Evolutionary conservation across 2,797 vertebrate genomes (phyloP).

Genomic region (Gymnoscopelus microlampas): DNA sequence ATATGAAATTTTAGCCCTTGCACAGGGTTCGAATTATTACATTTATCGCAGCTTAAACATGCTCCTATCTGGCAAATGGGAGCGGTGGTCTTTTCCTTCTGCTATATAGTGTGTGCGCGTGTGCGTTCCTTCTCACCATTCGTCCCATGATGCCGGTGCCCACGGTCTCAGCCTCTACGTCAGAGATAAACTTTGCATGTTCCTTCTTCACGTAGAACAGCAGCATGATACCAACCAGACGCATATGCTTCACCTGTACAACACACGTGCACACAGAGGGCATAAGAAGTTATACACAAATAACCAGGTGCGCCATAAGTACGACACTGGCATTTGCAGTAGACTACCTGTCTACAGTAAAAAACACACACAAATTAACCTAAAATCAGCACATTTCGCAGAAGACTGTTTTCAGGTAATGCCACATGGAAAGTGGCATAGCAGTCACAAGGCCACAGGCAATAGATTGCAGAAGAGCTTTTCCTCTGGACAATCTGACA

Average conservation of each 20-base stretch:
- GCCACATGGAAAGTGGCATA: too few species aligned
- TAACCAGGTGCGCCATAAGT: neutral
- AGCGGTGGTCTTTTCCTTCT: neutral
- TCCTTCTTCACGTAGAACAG: constrained; percentile 91
- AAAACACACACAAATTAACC: neutral
- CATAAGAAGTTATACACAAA: constrained; percentile 20
- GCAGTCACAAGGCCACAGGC: too few species aligned
- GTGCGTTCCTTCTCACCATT: constrained; percentile 85
- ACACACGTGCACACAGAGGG: neutral
- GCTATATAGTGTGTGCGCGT: neutral
- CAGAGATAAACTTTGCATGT: constrained; percentile 87
- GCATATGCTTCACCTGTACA: constrained; percentile 89
- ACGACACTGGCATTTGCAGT: too few species aligned
- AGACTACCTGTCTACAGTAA: too few species aligned
- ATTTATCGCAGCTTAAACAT: too few species aligned
- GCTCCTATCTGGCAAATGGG: too few species aligned
- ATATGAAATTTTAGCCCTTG: too few species aligned
- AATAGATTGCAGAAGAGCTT: too few species aligned
- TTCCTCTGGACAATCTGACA: too few species aligned
- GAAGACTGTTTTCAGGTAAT: too few species aligned
- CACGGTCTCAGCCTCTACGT: constrained; percentile 91
- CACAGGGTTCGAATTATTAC: too few species aligned
- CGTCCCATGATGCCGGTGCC: constrained; percentile 98
- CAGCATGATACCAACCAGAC: constrained; percentile 96
- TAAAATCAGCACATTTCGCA: too few species aligned